A percentile compares a stretch with the other conserved stretches of the same genome.
phyloP scores from a whole-genome alignment of 2,888 invertebrate species.

The Orchesellides sinensis region DNA sequence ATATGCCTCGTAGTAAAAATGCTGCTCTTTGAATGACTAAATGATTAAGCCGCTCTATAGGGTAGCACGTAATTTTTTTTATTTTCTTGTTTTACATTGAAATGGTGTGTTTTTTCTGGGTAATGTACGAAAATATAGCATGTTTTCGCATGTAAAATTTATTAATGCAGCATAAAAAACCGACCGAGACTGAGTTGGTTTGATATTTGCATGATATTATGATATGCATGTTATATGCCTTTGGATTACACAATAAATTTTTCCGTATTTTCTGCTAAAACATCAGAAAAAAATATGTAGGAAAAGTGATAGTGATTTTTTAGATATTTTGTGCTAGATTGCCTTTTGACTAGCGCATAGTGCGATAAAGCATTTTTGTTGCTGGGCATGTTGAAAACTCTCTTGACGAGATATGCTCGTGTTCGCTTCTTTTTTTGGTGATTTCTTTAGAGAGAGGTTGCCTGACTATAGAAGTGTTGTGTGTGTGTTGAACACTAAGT shows the following conservation, averaged over 20 bases:
- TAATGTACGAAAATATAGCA: neutral
- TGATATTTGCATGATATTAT: constrained; percentile 2
- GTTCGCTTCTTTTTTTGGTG: neutral
- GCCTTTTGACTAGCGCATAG: neutral
- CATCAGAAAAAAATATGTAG: too few species aligned
- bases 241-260: too few species aligned
- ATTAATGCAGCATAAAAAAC: neutral
- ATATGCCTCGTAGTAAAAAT: too few species aligned
- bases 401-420: neutral
- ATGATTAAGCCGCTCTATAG: too few species aligned
- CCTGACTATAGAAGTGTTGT: neutral
- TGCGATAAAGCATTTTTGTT: constrained; percentile 10
- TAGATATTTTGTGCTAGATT: too few species aligned
- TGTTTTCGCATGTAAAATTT: constrained; percentile 6
- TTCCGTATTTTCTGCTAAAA: too few species aligned
- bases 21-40: too few species aligned
- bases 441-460: neutral
- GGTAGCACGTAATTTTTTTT: too few species aligned
- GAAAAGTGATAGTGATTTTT: too few species aligned
- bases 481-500: neutral
- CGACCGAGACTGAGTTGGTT: neutral
- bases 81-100: neutral
- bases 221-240: neutral
- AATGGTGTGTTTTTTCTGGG: constrained; percentile 4
- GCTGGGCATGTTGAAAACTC: too few species aligned